Percentiles rank a stretch among this genome's conserved stretches.
Conservation (phyloP, 2,888 invertebrate species). For the Meloe dianella region DNA sequence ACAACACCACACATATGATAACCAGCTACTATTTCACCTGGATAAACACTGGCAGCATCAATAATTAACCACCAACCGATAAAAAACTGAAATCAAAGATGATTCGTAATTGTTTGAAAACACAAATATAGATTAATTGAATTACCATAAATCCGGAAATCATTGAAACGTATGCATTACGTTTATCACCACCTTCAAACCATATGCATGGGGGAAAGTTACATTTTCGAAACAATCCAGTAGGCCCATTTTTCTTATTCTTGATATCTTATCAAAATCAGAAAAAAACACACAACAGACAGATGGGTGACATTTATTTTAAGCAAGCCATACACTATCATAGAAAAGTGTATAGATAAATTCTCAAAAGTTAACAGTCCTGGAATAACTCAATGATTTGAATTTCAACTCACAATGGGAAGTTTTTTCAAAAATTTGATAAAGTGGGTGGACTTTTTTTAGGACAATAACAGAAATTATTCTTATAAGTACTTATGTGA, state of each 20-base stretch:
- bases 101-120: conserved; percentile 20
- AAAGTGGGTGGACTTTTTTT: no score
- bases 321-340: background rate
- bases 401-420: no score
- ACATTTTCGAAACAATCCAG: conserved; percentile 70
- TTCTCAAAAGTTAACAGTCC: no score
- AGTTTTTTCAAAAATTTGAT: no score
- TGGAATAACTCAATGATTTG: no score
- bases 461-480: no score
- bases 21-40: conserved; percentile 71
- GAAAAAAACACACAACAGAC: background rate
- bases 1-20: conserved; percentile 94
- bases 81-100: conserved; percentile 76
- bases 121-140: conserved; percentile 16
- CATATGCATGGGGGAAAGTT: conserved; percentile 79
- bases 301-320: background rate
- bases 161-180: conserved; percentile 87
- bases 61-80: conserved; percentile 98
- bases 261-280: background rate
- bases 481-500: no score
- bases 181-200: conserved; percentile 83
- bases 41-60: conserved; percentile 85
- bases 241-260: conserved; percentile 46
- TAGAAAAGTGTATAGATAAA: no score
- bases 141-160: conserved; percentile 84